Percentiles rank a stretch among this genome's conserved stretches.
Evolutionary conservation across 2,113 vertebrate species (phyloP).

Genomic region (Murina feae): DNA sequence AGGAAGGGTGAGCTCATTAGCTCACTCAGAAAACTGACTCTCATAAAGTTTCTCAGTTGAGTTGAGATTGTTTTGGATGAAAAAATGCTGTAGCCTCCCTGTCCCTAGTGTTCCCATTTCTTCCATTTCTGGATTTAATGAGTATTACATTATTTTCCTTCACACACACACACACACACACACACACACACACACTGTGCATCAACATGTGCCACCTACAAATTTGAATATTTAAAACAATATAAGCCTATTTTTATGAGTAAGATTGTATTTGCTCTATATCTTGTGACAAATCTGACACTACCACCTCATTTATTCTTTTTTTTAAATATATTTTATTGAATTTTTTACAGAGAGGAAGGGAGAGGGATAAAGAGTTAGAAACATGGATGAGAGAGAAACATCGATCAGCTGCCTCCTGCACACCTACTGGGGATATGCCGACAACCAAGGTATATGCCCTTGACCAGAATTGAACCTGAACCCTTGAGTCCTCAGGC

Average conservation of each 20-base stretch:
- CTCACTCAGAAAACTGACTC: not conserved
- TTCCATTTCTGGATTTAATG: conserved; percentile 30
- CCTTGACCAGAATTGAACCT: too few species aligned
- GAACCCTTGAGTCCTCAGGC: too few species aligned
- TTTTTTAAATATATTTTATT: too few species aligned
- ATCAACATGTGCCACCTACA: not conserved
- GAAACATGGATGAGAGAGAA: too few species aligned
- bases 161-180: not conserved
- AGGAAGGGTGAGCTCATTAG: not conserved
- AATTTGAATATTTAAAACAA: conserved; percentile 2
- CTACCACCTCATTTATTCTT: not conserved
- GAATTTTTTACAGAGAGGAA: too few species aligned
- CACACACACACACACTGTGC: not conserved
- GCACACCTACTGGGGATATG: too few species aligned
- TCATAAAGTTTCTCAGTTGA: not conserved
- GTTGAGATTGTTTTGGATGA: not conserved
- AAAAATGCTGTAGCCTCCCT: not conserved
- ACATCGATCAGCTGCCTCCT: too few species aligned
- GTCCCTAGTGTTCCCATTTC: not conserved
- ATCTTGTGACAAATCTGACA: conserved; percentile 36
- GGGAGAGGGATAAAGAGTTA: too few species aligned
- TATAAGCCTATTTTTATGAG: not conserved
- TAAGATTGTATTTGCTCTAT: conserved; percentile 6
- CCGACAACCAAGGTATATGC: too few species aligned
- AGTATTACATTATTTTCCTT: not conserved